phyloP scores from a whole-genome alignment of 2,797 vertebrate species.

The Enteromius anoplus region DNA sequence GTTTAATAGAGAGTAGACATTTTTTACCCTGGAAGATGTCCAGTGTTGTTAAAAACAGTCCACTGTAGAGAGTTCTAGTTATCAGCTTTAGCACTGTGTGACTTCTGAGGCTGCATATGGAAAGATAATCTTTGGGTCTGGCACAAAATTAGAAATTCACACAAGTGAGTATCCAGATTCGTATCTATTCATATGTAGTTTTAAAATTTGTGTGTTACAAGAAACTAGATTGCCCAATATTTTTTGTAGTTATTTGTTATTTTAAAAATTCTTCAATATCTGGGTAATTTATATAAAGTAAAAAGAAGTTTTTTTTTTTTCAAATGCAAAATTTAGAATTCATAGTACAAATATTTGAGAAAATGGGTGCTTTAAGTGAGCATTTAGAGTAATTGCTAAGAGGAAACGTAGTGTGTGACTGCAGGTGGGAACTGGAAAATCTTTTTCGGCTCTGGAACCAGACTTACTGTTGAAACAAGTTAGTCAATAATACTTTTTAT shows the following conservation, averaged over 20 bases:
- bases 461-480: slow-evolving; percentile 59
- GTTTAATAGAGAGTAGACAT: not conserved
- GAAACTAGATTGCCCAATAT: not conserved
- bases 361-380: not conserved
- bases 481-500: slow-evolving; percentile 29
- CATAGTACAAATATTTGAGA: not conserved
- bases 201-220: not conserved
- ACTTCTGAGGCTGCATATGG: slow-evolving; percentile 1
- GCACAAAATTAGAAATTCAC: slow-evolving; percentile 49
- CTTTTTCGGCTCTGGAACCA: slow-evolving; percentile 61
- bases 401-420: slow-evolving; percentile 65
- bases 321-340: not conserved
- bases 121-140: slow-evolving; percentile 55
- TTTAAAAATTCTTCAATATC: not conserved
- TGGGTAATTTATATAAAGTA: not conserved
- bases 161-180: slow-evolving; percentile 41
- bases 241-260: not conserved
- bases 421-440: slow-evolving; percentile 47
- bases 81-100: slow-evolving; percentile 44
- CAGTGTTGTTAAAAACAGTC: not conserved
- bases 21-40: too few relatives aligned
- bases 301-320: not conserved
- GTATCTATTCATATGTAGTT: not conserved
- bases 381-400: not conserved
- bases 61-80: not conserved